These are phyloP conservation scores for Labia minor DNA, from an alignment of 2,888 invertebrate genomes.

Conservation along the genomic window DNA sequence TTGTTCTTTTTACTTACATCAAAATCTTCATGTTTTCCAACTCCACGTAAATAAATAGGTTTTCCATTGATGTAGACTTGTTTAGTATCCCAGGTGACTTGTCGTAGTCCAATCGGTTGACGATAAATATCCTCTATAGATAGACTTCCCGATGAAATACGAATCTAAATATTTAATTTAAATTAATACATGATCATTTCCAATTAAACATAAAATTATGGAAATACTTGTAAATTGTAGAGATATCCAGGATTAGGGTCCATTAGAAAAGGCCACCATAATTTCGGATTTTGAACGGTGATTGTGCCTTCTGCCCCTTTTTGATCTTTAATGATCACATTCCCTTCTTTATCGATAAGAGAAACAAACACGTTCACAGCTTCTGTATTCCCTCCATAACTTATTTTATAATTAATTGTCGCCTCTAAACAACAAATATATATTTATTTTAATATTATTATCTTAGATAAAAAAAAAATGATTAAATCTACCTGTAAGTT, in stretches of 20 bases:
- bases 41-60: slow-evolving; percentile 82
- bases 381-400: not conserved
- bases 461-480: no score
- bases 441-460: no score
- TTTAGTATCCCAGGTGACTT: slow-evolving; percentile 64
- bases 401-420: no score
- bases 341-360: slow-evolving; percentile 45
- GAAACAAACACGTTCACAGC: not conserved
- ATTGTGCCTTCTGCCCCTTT: slow-evolving; percentile 43
- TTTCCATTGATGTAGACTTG: slow-evolving; percentile 70
- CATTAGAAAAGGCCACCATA: slow-evolving; percentile 95
- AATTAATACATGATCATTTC: not conserved
- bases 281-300: slow-evolving; percentile 55
- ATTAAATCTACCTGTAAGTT: no score
- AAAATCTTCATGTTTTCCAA: slow-evolving; percentile 92
- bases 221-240: slow-evolving; percentile 65
- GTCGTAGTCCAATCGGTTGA: slow-evolving; percentile 75
- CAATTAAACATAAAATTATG: not conserved
- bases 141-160: slow-evolving; percentile 28
- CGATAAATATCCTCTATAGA: slow-evolving; percentile 62
- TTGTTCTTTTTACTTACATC: slow-evolving; percentile 49
- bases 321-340: slow-evolving; percentile 42
- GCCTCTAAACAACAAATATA: no score
- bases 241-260: slow-evolving; percentile 65
- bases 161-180: slow-evolving; percentile 29